These are phyloP conservation scores for Saturnia pavonia DNA, from an alignment of 2,888 invertebrate genomes.

Conservation along the genomic window DNA sequence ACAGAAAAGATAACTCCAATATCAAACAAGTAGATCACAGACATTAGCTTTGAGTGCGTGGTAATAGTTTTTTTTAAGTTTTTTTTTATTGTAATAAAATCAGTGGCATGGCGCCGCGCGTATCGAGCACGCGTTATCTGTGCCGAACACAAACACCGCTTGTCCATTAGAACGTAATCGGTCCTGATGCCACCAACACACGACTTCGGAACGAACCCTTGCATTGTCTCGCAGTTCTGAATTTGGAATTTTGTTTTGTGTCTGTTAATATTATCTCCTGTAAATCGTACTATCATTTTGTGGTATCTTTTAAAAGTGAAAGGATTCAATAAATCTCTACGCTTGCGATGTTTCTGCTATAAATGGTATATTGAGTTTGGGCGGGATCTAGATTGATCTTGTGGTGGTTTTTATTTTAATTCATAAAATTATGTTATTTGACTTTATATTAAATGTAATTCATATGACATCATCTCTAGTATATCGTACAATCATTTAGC, in stretches of 20 bases:
- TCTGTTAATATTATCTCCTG: slow-evolving; percentile 27
- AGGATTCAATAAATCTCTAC: neutral
- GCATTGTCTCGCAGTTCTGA: slow-evolving; percentile 67
- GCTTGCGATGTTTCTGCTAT: neutral
- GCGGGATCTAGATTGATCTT: no score
- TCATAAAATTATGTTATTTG: no score
- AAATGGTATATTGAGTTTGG: no score
- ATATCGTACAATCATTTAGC: no score
- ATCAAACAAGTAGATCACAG: slow-evolving; percentile 63
- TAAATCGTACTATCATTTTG: slow-evolving; percentile 2
- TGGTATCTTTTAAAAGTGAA: slow-evolving; percentile 8
- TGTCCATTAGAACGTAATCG: slow-evolving; percentile 83
- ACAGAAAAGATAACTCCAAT: slow-evolving; percentile 37
- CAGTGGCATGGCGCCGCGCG: slow-evolving; percentile 79
- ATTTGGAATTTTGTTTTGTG: slow-evolving; percentile 54
- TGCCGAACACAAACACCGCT: slow-evolving; percentile 76
- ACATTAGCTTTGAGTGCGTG: slow-evolving; percentile 44
- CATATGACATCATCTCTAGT: no score
- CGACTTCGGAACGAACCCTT: slow-evolving; percentile 51
- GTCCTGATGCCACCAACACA: slow-evolving; percentile 78
- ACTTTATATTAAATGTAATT: no score
- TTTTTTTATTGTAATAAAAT: slow-evolving; percentile 56
- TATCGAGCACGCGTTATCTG: slow-evolving; percentile 76
- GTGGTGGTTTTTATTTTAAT: no score
- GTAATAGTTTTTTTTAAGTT: slow-evolving; percentile 49